These are phyloP conservation scores for Cyprinella venusta DNA, from an alignment of 2,797 vertebrate genomes.

Conservation along the genomic window DNA sequence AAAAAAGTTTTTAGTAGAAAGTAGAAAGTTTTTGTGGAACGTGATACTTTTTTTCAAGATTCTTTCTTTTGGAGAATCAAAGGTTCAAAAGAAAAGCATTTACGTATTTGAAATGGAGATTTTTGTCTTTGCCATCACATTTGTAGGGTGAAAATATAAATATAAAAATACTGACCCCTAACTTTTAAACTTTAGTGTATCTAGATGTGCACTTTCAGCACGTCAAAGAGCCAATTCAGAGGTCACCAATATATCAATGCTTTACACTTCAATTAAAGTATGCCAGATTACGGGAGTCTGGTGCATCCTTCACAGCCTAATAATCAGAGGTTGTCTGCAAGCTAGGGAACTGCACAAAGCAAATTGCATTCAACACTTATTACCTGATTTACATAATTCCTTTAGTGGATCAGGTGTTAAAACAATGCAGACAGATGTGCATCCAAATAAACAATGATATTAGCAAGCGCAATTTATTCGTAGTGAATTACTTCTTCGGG, in stretches of 20 bases:
- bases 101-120: no score
- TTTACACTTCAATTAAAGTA: neutral
- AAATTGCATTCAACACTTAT: neutral
- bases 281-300: neutral
- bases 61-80: no score
- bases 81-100: no score
- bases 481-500: neutral
- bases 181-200: no score
- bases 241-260: neutral
- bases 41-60: no score
- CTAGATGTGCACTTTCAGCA: neutral
- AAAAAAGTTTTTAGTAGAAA: no score
- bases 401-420: neutral
- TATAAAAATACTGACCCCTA: no score
- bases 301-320: no score
- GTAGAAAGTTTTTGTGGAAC: no score
- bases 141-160: no score
- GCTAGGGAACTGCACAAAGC: neutral
- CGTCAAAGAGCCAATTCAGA: neutral
- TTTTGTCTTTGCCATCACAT: neutral
- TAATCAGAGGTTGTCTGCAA: neutral
- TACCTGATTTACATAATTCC: conserved; percentile 10
- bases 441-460: neutral
- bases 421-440: conserved; percentile 4
- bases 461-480: neutral